Percentiles rank a stretch among this genome's conserved stretches.
These are phyloP conservation scores for Psilopsiagon aurifrons DNA, from an alignment of 2,113 vertebrate genomes.

Conservation along the genomic window DNA sequence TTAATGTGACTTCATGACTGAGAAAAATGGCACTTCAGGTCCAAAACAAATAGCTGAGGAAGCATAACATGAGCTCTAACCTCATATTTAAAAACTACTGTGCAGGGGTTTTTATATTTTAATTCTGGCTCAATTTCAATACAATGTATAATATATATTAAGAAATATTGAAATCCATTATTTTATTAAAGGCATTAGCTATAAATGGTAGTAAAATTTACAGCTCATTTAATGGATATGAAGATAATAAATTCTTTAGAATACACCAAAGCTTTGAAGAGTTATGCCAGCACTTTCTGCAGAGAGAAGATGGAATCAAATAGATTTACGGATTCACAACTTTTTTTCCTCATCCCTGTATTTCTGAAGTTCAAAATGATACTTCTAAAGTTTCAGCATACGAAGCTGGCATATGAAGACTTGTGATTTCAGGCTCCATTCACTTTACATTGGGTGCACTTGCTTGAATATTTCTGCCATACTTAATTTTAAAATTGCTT, in stretches of 20 bases:
- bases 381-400: neutral
- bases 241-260: neutral
- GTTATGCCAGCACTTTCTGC: neutral
- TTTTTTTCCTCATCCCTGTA: neutral
- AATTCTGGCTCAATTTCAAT: neutral
- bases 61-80: neutral
- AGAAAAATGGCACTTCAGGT: neutral
- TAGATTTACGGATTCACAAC: neutral
- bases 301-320: neutral
- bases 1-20: neutral
- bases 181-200: neutral
- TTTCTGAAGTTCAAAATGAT: neutral
- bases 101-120: neutral
- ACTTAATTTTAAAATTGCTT: constrained; percentile 11
- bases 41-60: neutral
- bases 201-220: neutral
- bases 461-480: neutral
- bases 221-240: neutral
- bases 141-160: neutral
- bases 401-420: neutral
- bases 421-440: neutral
- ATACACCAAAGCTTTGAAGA: neutral
- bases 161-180: neutral
- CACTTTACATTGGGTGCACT: neutral
- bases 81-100: neutral